Percentiles rank a stretch among this genome's conserved stretches.
phyloP scores from a whole-genome alignment of 2,797 vertebrate species.

The Octomys mimax region DNA sequence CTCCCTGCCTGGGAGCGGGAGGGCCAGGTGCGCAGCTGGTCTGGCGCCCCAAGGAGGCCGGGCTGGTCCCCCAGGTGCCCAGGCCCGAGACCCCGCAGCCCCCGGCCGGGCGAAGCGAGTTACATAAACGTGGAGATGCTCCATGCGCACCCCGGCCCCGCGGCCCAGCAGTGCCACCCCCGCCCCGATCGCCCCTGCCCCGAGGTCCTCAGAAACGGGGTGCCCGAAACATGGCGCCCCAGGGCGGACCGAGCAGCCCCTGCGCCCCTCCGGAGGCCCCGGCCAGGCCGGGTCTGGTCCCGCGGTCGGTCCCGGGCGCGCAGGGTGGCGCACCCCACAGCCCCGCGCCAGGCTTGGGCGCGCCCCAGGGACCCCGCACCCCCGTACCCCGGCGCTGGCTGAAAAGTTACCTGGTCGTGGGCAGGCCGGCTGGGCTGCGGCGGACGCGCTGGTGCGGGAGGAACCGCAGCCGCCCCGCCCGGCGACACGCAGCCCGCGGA shows the following conservation, averaged over 20 bases:
- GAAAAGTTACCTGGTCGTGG: conserved; percentile 82
- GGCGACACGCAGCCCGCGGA: conserved; percentile 39
- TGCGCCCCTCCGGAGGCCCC: not conserved
- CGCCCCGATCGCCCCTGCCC: not conserved
- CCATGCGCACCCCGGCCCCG: not conserved
- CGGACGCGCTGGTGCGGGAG: conserved; percentile 61
- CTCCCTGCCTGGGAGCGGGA: not conserved
- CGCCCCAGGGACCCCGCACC: conserved; percentile 70
- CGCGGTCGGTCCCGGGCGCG: too few relatives aligned
- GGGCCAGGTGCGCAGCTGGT: not conserved
- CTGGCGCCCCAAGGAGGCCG: not conserved
- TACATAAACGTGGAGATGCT: conserved; percentile 81
- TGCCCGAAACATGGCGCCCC: conserved; percentile 86
- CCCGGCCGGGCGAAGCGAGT: conserved; percentile 59
- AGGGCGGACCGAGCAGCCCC: not conserved
- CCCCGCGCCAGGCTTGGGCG: conserved; percentile 52
- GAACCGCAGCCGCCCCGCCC: conserved; percentile 65
- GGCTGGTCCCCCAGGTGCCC: conserved; percentile 57
- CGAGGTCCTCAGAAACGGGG: conserved; percentile 24
- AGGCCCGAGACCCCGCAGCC: not conserved
- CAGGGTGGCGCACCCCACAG: not conserved
- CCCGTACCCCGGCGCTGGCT: not conserved
- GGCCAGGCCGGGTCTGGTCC: not conserved
- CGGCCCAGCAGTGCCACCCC: conserved; percentile 70
- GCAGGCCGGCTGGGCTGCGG: conserved; percentile 14